Evolutionary conservation across 2,888 invertebrate species (phyloP), one percentile per base, ranked within the genome.

Genomic region (Strigamia crassipes): DNA sequence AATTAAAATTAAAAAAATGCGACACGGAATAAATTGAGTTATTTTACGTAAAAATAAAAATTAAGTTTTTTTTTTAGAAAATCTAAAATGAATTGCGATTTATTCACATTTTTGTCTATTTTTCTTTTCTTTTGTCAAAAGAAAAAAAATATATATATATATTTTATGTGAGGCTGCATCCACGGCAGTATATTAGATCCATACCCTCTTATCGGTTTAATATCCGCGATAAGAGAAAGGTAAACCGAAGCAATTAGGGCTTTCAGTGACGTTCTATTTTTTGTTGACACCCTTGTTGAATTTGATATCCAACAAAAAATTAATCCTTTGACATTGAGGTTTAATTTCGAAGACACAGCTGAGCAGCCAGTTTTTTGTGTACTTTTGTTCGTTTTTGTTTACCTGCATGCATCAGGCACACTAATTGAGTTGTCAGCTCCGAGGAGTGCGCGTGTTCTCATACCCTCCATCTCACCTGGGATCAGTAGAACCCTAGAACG

Each of bases 361-460:
- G 56, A 56, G 18, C 73, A 73, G 73, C 73, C 13, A 73, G 31
- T 73, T 31, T 66, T 73, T 73, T 73, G 73, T 73, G 31, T 73
- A 73, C 73, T 73, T 73, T 73, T 73, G 73, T 73, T 38, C 73
- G 27, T 73, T 73, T 31, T 73, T 73, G 73, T 73, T 73, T 73
- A 73, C 73, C 73, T 31, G 73, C 73, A 73, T 73, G 73, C 73
- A 73, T 73, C 73, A 73, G 73, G 73, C 73, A 31, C 73, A 73
- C 73, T 73, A 73, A 73, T 73, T 73, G 73, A 73, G 73, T 27
- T 73, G 73, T 73, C 73, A 73, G 31, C 73, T 31, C 27, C 27
- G 73, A 73, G 73, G 31, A 73, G 73, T 73, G 73, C 23, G 73
- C 73, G 73, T 73, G 73, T 73, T 73, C 73, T 13, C 73, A 73